Base-by-base conservation (phyloP, 92 coral and sea anemone genomes). In the Desmophyllum pertusum region DNA sequence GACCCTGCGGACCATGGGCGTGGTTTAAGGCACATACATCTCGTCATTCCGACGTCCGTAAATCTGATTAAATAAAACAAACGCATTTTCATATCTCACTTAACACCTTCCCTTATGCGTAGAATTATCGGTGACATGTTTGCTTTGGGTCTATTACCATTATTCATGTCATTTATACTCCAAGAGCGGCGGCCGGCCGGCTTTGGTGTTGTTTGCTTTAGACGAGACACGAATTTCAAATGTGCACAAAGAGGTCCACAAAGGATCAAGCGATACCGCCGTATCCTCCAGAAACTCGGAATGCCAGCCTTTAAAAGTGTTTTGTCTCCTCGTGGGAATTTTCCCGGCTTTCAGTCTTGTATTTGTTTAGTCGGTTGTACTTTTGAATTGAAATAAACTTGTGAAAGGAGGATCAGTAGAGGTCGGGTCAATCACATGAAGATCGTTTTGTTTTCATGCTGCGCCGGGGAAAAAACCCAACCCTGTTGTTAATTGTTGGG, bases 261-360 rank as follows among this genome's bases (percentile, higher is more conserved):
- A 57, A 59, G 37, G 70, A 77, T 77, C 70, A 77, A 77, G 70
- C 23, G 40, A 1, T n/a, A 2, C 81, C 81, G 81, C 43, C 81
- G 7, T 27, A 77, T 38, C 35, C 15, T 14, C 13, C 21, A 33
- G 14, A 39, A 17, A 33, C 25, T n/a, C 14, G 51, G 70, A 30
- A 2, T 39, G 70, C 25, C 43, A 38, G 70, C 19, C 31, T 42
- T 46, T 71, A 39, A 46, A 48, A 31, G 64, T 33, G 29, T 27
- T 66, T 21, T 31, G 79, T 33, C 25, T 19, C 43, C 66, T 75
- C 59, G 11, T 43, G 10, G 21, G 37, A 45, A 33, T 74, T 46
- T 50, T 33, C 46, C 57, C 40, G n/a, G 38, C 57, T 75, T 35
- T 53, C 43, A 18, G 57, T 50, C 18, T n/a, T n/a, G n/a, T 50